Percentiles rank a stretch among this genome's conserved stretches.
Conservation (phyloP, 2,797 vertebrate species). For the Myotis myotis region DNA sequence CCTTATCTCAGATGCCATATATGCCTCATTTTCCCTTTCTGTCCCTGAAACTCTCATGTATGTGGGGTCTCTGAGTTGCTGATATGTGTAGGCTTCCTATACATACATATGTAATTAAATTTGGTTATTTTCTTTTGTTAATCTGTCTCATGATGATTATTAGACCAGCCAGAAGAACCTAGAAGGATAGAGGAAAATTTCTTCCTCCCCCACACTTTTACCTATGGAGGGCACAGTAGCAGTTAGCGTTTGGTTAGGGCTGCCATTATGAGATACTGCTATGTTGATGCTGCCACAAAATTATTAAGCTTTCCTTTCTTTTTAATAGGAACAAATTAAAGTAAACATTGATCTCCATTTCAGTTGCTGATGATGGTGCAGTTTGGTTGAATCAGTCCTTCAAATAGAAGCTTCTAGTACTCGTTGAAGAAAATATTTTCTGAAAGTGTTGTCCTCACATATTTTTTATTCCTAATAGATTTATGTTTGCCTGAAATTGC, state of each 20-base stretch:
- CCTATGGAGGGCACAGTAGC: not conserved
- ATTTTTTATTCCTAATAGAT: not conserved
- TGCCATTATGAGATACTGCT: not conserved
- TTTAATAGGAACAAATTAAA: not conserved
- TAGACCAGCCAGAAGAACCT: not conserved
- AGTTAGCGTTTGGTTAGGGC: not conserved
- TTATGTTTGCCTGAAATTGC: not conserved
- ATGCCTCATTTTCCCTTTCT: not conserved
- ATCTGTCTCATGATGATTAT: not conserved
- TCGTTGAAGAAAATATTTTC: conserved; percentile 35
- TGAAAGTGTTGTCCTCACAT: not conserved
- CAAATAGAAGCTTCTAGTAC: not conserved
- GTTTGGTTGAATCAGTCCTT: not conserved
- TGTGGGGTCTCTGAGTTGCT: not conserved
- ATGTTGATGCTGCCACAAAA: not conserved
- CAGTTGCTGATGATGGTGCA: not conserved
- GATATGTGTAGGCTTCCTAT: not conserved
- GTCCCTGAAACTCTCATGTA: not conserved
- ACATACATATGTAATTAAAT: not conserved
- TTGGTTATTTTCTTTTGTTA: not conserved
- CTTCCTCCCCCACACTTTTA: not conserved
- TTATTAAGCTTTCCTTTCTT: conserved; percentile 25
- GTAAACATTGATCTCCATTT: not conserved
- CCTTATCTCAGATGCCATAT: not conserved
- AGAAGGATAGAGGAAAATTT: not conserved